Evolutionary conservation across 2,888 invertebrate genomes (phyloP).

Genomic region (Tetragonisca angustula): DNA sequence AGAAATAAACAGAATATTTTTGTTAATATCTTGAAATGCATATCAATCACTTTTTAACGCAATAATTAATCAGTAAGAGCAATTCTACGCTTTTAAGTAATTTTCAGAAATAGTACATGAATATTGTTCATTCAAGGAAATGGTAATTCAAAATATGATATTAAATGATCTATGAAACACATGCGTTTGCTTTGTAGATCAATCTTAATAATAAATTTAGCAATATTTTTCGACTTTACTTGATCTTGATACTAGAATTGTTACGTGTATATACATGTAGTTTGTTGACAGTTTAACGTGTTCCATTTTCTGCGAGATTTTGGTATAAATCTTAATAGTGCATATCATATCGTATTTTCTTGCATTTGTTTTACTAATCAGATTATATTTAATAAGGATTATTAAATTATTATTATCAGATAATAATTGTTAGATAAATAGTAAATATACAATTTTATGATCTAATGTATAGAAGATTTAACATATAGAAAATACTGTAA

Average conservation of each 20-base stretch:
- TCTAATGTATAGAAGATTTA: not conserved
- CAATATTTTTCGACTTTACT: slow-evolving; percentile 32
- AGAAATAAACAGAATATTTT: too few species aligned
- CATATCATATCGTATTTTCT: not conserved
- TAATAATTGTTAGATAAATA: slow-evolving; percentile 12
- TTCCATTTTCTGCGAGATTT: slow-evolving; percentile 25
- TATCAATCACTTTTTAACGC: not conserved
- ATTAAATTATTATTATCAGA: not conserved
- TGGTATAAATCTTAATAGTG: slow-evolving; percentile 10
- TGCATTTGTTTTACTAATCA: not conserved
- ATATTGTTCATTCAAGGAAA: not conserved
- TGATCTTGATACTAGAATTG: slow-evolving; percentile 16
- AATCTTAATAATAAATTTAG: slow-evolving; percentile 23
- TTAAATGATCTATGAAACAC: not conserved
- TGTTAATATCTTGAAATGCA: not conserved
- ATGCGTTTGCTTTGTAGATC: not conserved
- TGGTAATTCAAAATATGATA: not conserved
- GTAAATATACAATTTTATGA: not conserved
- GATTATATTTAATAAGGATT: not conserved
- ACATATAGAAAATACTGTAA: not conserved
- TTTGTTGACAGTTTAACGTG: slow-evolving; percentile 14
- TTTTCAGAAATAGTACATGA: not conserved
- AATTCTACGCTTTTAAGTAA: not conserved
- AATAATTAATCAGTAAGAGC: slow-evolving; percentile 1
- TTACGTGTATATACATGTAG: slow-evolving; percentile 21